Evolutionary conservation across 2,888 invertebrate genomes (phyloP), one percentile per base, ranked within the genome.

Genomic region (Melinaea marsaeus): DNA sequence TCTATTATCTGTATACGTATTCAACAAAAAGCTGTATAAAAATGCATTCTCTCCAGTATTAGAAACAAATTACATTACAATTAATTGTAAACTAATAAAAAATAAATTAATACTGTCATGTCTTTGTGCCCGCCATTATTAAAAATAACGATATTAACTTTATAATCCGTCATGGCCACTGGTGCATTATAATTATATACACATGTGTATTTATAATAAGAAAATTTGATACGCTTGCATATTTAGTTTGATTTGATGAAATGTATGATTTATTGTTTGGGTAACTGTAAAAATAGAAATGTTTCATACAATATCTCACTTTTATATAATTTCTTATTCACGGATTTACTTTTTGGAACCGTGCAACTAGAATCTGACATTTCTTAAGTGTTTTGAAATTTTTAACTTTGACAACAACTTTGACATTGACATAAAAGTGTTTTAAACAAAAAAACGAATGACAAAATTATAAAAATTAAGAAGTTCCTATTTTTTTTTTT

Each of bases 91-190:
- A 32, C 32, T 51, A 51, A 48, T 42, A 32, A 13, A 51, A 57
- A 57, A 48, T 35, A 60, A 55, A 47, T 11, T 32, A 48, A 57
- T 34, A 57, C 13, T 35, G 55, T 55, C 59, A 57, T 58, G 58
- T 61, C 57, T 55, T 57, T 65, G 60, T 55, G 60, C 55, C 35
- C 13, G 58, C 51, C 51, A 57, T 59, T 54, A 59, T 54, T 22
- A 64, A 61, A 42, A 61, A 57, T 58, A 64, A 61, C 13, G 56
- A 57, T 65, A 60, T 13, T 57, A 64, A 61, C 47, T 62, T 64
- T 65, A 57, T 64, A 64, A 69, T 61, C 63, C 64, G 68, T 69
- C 68, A 69, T 69, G 68, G 68, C 47, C 63, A 63, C 47, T 63
- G 67, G 63, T 63, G 67, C 67, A 67, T 55, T 62, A 60, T 58